Conservation (phyloP, 2,888 invertebrate species). For the Lycophotia porphyrea region DNA sequence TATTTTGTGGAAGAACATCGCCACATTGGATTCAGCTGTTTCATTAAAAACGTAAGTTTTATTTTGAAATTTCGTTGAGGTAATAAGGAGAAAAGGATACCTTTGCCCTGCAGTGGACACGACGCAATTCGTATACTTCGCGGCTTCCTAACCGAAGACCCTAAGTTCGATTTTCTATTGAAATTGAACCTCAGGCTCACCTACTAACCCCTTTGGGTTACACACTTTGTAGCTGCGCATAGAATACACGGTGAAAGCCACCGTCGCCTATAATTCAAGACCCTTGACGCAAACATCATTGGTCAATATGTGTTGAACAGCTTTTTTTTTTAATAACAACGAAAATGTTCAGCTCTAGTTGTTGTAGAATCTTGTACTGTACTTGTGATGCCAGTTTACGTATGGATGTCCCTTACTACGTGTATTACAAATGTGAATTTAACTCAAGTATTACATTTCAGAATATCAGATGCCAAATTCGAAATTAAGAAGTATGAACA, state of each 20-base stretch:
- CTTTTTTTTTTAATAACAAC: neutral
- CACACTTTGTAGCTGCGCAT: neutral
- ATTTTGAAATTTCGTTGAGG: neutral
- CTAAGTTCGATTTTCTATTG: neutral
- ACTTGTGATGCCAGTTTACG: neutral
- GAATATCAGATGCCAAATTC: conserved; percentile 78
- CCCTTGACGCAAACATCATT: neutral
- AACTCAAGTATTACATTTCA: conserved; percentile 64
- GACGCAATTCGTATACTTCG: neutral
- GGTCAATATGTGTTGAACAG: neutral
- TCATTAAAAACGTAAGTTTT: conserved; percentile 85
- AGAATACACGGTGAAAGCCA: neutral
- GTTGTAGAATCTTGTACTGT: neutral
- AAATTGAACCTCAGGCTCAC: neutral
- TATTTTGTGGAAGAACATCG: conserved; percentile 91
- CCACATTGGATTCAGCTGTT: conserved; percentile 84
- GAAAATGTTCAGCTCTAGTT: neutral
- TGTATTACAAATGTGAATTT: neutral
- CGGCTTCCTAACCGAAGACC: neutral
- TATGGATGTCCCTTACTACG: neutral
- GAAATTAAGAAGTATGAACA: conserved; percentile 82
- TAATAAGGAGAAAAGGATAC: neutral
- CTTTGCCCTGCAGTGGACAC: neutral
- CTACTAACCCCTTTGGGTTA: neutral
- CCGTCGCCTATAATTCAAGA: neutral